Evolutionary conservation across 1,140 invertebrate genomes (phyloP), one percentile per base, ranked within the genome.

Genomic region (Trinorchestia longiramus): DNA sequence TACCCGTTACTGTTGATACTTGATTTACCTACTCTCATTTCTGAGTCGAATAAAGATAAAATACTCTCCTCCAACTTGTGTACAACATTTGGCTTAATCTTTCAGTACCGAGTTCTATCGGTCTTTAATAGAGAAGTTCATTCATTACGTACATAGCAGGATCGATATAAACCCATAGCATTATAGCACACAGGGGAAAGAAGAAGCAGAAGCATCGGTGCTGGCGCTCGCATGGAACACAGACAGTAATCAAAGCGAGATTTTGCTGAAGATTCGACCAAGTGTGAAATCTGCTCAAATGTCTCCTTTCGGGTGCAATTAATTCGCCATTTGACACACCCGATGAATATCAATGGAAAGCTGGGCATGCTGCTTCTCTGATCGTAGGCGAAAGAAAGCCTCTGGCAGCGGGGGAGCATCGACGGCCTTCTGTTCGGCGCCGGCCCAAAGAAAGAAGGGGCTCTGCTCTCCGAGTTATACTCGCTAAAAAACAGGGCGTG

Each of bases 211-310:
- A 44, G 41, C 88, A 44, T 42, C 88, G 43, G 87, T 36, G 87
- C 36, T 36, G 36, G 88, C 88, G 88, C 88, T 91, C 88, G 88
- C 88, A 91, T 91, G 88, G 88, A 91, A 91, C 88, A 91, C 43
- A 91, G 88, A 91, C 88, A 91, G 88, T 91, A 91, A 91, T 91
- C 88, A 91, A 91, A 91, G 88, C 28, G 88, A 91, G 43, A 91
- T 91, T 91, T 91, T 91, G 41, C 88, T 91, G 88, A 91, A 28
- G 88, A 91, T 43, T 91, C 41, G 88, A 91, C 88, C 88, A 91
- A 91, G 88, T 91, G 88, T 91, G 88, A 91, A 91, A 91, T 91
- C 88, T 91, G 88, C 88, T 91, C 88, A 91, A 91, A 91, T 91
- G 88, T 91, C 88, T 91, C 88, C 88, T 91, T 91, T 91, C 88